Base-by-base conservation (phyloP, 2,888 invertebrate genomes). In the Sesia apiformis region DNA sequence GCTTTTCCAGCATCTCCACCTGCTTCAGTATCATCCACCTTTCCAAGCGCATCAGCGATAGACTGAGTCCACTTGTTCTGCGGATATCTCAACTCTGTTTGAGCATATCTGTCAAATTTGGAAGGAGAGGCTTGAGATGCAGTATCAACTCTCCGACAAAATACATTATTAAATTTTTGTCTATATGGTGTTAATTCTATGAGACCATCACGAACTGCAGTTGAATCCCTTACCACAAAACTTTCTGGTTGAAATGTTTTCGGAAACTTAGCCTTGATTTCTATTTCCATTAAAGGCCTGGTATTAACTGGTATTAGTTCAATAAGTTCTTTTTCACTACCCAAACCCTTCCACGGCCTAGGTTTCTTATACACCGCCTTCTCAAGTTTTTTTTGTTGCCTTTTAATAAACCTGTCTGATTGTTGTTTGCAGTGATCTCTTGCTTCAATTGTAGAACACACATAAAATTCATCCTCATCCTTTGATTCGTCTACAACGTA, bases 41-140 rank as follows among this genome's bases (percentile, higher is more conserved):
- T 61, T 5, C 81, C 83, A 51, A 85, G 63, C 40, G 80, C 72
- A 58, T 86, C 85, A 38, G 83, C 81, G 60, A 86, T 79, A 2
- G 90, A 94, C 67, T 95, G 95, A 0, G 93, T 92, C 91, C 93
- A 93, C 57, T 91, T 89, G 73, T 94, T 94, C 57, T 91, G 84
- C 1, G 93, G 94, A 71, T 93, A 94, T 46, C 91, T 90, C 7
- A 92, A 91, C 53, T 84, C 86, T 0, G 95, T 95, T 84, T 95
- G 95, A 41, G 92, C 93, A 58, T 88, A 86, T 57, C 81, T 84
- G 8, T 84, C 67, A 0, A 74, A 57, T 52, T 70, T 79, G 0
- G 73, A 56, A 0, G 93, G 91, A 7, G 91, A 89, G 3, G 90
- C 92, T 74, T 95, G 94, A 5, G 87, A 75, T 0, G 73, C 90